Evolutionary conservation across 2,113 vertebrate genomes (phyloP).

Genomic region (Dermatemys mawii): DNA sequence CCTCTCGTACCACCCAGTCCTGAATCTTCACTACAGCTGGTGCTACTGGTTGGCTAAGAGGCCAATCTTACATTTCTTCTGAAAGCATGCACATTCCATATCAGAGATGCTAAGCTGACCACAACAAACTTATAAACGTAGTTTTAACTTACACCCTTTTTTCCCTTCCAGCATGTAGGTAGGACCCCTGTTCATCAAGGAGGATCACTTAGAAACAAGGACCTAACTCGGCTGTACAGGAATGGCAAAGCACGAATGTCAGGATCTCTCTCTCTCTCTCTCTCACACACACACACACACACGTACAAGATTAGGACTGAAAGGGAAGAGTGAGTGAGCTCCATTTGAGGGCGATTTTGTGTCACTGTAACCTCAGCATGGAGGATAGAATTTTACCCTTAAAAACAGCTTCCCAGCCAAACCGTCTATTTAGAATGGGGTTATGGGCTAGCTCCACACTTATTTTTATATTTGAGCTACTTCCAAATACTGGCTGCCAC

Average conservation of each 20-base stretch:
- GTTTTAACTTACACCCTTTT: not conserved
- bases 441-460: not conserved
- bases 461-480: not conserved
- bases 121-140: not conserved
- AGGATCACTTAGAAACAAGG: not conserved
- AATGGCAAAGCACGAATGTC: not conserved
- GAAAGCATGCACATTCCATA: not conserved
- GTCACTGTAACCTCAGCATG: not conserved
- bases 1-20: constrained; percentile 47
- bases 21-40: not conserved
- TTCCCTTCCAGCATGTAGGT: not conserved
- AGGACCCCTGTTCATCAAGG: rapidly evolving
- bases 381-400: not conserved
- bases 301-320: not conserved
- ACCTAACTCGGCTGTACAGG: not conserved
- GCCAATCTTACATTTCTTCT: not conserved
- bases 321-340: not conserved
- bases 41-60: not conserved
- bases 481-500: not conserved
- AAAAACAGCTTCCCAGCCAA: constrained; percentile 30
- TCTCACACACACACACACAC: too few relatives aligned
- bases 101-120: not conserved
- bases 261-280: not conserved
- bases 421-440: not conserved
- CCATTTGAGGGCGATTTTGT: not conserved